Percentiles rank a stretch among this genome's conserved stretches.
These are phyloP conservation scores for Xanthorhoe designata DNA, from an alignment of 2,888 invertebrate species.

Conservation along the genomic window DNA sequence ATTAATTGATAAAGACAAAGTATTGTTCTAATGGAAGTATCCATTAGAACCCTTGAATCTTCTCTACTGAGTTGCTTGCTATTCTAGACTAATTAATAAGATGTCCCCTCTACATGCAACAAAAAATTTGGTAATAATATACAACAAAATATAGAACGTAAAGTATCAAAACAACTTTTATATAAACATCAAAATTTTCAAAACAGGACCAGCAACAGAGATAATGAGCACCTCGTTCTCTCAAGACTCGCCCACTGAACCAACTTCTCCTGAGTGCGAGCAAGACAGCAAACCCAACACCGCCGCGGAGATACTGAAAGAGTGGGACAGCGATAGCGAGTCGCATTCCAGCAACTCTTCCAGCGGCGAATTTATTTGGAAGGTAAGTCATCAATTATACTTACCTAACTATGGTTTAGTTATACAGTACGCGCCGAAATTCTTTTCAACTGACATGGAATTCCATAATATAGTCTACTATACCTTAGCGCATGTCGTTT, in stretches of 20 bases:
- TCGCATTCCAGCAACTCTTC: constrained; percentile 88
- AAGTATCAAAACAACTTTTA: neutral
- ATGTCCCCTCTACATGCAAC: too few relatives aligned
- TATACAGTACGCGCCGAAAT: constrained; percentile 6
- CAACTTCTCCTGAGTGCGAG: constrained; percentile 67
- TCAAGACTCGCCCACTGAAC: constrained; percentile 79
- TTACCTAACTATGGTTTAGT: neutral
- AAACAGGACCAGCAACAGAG: constrained; percentile 73
- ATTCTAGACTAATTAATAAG: too few relatives aligned
- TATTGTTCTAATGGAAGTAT: too few relatives aligned
- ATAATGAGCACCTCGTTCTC: constrained; percentile 81
- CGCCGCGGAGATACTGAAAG: constrained; percentile 79
- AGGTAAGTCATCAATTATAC: constrained; percentile 83
- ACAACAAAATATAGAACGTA: too few relatives aligned
- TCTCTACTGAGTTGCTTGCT: too few relatives aligned
- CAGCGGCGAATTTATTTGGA: constrained; percentile 93
- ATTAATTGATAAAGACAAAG: too few relatives aligned
- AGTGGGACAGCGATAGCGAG: constrained; percentile 90
- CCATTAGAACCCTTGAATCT: too few relatives aligned
- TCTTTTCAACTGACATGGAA: neutral
- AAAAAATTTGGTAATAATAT: too few relatives aligned
- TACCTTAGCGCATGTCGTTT: neutral
- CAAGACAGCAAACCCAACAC: constrained; percentile 70
- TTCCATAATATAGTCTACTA: neutral
- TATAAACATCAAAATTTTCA: constrained; percentile 1